These are phyloP conservation scores for Palloptera scutellata DNA, from an alignment of 2,888 invertebrate genomes.

Conservation along the genomic window DNA sequence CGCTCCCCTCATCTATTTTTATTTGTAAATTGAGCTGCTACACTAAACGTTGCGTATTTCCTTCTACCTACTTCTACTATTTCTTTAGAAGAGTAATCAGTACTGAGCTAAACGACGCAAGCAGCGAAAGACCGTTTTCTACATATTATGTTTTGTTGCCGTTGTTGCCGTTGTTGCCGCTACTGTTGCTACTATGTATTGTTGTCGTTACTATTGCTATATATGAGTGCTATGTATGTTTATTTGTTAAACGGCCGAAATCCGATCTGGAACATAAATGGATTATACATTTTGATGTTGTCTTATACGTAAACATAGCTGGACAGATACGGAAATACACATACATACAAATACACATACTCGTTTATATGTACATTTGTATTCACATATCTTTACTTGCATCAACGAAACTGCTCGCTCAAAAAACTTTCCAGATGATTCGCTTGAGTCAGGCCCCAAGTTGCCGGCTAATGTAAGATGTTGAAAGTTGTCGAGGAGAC, in stretches of 20 bases:
- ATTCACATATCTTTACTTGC: neutral
- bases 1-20: constrained; percentile 16
- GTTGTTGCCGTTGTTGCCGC: neutral
- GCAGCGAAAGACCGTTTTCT: neutral
- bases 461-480: no score
- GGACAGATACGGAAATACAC: no score
- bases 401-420: neutral
- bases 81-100: neutral
- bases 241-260: constrained; percentile 44
- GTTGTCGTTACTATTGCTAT: constrained; percentile 15
- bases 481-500: no score
- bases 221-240: constrained; percentile 26
- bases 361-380: constrained; percentile 26
- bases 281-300: constrained; percentile 37
- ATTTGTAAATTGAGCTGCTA: constrained; percentile 36
- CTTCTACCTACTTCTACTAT: neutral
- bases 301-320: no score
- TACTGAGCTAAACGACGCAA: constrained; percentile 5
- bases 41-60: constrained; percentile 29
- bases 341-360: no score
- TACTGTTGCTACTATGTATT: constrained; percentile 22
- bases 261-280: constrained; percentile 47
- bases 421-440: neutral
- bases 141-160: constrained; percentile 8
- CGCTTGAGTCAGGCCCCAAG: no score